These are phyloP conservation scores for Trachymyrmex septentrionalis DNA, from an alignment of 1,140 invertebrate species.

Conservation along the genomic window DNA sequence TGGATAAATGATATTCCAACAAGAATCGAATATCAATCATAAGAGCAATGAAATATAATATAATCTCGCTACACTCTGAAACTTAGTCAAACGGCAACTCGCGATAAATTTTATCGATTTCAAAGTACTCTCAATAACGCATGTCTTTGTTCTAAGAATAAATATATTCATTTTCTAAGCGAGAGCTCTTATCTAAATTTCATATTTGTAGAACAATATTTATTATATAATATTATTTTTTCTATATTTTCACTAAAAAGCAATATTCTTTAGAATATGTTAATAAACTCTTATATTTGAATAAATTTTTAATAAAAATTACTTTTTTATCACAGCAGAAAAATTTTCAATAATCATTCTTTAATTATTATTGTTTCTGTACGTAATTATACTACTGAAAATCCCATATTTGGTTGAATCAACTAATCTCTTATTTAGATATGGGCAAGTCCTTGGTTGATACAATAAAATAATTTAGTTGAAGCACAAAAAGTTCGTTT, in stretches of 20 bases:
- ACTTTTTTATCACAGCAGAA: neutral
- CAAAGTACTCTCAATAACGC: neutral
- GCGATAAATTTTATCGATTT: slow-evolving; percentile 38
- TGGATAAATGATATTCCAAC: neutral
- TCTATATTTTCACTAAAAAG: neutral
- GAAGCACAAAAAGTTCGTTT: too few species aligned
- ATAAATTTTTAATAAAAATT: neutral
- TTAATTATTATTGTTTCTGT: neutral
- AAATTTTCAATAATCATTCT: neutral
- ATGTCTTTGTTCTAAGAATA: slow-evolving; percentile 19
- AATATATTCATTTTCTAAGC: slow-evolving; percentile 6
- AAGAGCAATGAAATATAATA: neutral
- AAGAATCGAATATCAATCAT: neutral
- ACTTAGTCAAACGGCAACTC: neutral
- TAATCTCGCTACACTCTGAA: slow-evolving; percentile 29
- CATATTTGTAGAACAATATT: neutral
- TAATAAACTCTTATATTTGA: neutral
- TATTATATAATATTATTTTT: neutral
- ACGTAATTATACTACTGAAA: neutral
- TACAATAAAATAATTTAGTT: too few species aligned
- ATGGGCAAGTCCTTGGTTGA: too few species aligned
- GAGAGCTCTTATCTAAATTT: slow-evolving; percentile 3
- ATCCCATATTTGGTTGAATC: too few species aligned
- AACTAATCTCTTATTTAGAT: too few species aligned
- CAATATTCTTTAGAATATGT: neutral